Percentiles rank a stretch among this genome's conserved stretches.
Conservation (phyloP, 2,113 vertebrate species). For the Cnemophilus loriae region DNA sequence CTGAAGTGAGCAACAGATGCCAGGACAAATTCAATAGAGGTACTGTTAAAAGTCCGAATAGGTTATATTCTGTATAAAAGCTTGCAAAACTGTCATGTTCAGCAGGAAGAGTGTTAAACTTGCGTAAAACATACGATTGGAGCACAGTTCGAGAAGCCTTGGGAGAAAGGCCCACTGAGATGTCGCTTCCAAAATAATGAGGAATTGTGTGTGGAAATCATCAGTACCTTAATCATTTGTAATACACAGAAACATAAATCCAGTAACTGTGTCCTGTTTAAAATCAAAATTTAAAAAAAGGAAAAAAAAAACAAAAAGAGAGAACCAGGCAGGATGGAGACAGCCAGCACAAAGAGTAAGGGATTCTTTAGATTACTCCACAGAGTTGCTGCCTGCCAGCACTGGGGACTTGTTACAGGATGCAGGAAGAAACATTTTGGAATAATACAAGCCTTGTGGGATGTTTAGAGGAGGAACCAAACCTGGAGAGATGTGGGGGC, state of each 20-base stretch:
- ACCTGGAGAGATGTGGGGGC: background rate
- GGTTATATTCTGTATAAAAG: background rate
- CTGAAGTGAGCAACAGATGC: background rate
- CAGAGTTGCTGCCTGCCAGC: background rate
- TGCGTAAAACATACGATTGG: background rate
- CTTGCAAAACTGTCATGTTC: background rate
- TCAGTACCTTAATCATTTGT: background rate
- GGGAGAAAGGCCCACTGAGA: background rate
- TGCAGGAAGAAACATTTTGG: background rate
- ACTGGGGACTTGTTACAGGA: background rate
- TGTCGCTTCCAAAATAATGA: background rate
- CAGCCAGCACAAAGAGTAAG: background rate
- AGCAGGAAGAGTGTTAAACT: background rate
- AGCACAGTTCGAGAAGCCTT: background rate
- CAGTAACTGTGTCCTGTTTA: background rate
- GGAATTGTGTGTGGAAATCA: background rate
- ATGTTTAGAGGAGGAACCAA: background rate
- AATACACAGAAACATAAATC: background rate
- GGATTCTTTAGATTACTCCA: background rate
- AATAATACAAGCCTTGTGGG: background rate
- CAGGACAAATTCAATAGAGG: background rate
- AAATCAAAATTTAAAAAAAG: background rate
- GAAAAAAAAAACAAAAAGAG: fast-evolving
- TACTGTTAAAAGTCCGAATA: background rate
- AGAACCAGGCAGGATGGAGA: background rate